Percentiles rank a stretch among this genome's conserved stretches.
Evolutionary conservation across 2,797 vertebrate species (phyloP).

Genomic region (Carduelis carduelis): DNA sequence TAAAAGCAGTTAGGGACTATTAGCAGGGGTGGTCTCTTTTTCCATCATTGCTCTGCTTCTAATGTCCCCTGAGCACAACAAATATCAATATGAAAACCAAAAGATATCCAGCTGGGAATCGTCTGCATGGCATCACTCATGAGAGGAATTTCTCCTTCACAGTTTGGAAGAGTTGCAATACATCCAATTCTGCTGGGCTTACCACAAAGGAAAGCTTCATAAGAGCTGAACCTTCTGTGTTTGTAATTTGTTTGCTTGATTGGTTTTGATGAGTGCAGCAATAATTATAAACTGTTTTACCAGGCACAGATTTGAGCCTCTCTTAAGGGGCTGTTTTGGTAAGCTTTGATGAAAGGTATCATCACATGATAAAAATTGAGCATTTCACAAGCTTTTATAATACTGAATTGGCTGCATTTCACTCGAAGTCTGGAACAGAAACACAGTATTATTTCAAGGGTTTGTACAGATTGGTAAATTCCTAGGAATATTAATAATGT

Average conservation of each 20-base stretch:
- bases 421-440: neutral
- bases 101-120: neutral
- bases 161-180: neutral
- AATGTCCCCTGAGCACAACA: neutral
- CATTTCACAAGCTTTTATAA: neutral
- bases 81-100: neutral
- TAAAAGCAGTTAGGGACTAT: neutral
- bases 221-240: neutral
- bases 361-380: neutral
- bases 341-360: neutral
- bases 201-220: neutral
- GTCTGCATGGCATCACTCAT: neutral
- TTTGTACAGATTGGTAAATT: neutral
- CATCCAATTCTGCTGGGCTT: neutral
- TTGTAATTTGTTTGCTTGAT: neutral
- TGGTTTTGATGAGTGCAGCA: neutral
- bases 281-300: neutral
- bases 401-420: neutral
- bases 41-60: neutral
- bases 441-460: neutral
- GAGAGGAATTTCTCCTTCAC: neutral
- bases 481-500: neutral
- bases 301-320: neutral
- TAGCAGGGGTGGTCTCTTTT: neutral
- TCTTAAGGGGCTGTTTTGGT: neutral